These are phyloP conservation scores for Nesometra sesokonis DNA, from an alignment of 35 echinoderm and acorn worm genomes.

Conservation along the genomic window DNA sequence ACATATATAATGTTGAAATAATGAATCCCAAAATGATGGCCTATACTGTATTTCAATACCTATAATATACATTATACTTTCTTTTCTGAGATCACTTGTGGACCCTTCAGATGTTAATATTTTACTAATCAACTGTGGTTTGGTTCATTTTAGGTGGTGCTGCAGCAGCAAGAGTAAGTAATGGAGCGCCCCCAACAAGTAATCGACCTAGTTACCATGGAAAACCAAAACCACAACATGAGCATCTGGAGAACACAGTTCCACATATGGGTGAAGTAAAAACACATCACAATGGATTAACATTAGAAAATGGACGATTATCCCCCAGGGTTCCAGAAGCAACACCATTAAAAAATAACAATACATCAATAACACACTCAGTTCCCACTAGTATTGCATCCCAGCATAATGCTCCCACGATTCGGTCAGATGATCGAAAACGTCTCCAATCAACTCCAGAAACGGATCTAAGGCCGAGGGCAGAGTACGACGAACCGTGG, in stretches of 20 bases:
- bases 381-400: no score
- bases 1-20: no score
- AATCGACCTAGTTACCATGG: not conserved
- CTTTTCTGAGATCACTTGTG: no score
- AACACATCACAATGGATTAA: not conserved
- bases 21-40: no score
- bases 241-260: not conserved
- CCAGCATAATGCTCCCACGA: not conserved
- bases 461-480: constrained; percentile 58
- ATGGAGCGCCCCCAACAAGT: not conserved
- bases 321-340: not conserved
- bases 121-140: no score
- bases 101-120: no score
- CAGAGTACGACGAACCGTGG: constrained; percentile 93
- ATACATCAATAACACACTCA: no score
- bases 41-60: no score
- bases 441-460: constrained; percentile 58
- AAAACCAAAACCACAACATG: not conserved
- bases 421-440: not conserved
- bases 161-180: not conserved
- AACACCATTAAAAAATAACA: not conserved
- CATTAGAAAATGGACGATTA: not conserved
- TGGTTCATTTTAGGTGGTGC: no score
- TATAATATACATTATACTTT: no score
- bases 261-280: not conserved